Base-by-base conservation (phyloP, 2,113 vertebrate species). In the Rhinogobius similis region DNA sequence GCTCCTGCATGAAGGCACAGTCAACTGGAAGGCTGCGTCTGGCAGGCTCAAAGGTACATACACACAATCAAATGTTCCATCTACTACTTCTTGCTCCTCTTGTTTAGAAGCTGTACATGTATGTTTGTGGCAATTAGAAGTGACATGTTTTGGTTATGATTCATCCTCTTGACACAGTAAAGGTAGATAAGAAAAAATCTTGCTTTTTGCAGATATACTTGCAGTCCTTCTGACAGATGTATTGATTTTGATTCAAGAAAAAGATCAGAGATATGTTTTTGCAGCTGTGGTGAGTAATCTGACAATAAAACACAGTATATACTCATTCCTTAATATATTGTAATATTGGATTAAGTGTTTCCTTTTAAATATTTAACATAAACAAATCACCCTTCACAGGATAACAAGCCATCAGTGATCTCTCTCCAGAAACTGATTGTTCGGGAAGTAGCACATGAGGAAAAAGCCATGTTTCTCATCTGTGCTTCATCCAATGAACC, bases 381-480 rank as follows among this genome's bases (percentile, higher is more conserved):
- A 61, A 36, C 23, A 32, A n/a, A n/a, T 38, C 43, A 11, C 13
- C 46, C 36, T 14, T 10, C 27, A 62, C 90, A 99, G 98, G 98
- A 99, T 79, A 94, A 94, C 14, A 99, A 99, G 86, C 95, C 94
- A 0, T 95, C 98, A 0, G 93, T 98, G 62, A 95, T 99, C 83
- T 97, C 95, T 0, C 86, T 99, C 72, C 97, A 98, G 76, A 98
- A 98, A 83, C 80, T 99, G 77, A 98, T 99, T 3, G 97, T 98
- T 29, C 92, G 98, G 72, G 97, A 99, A 73, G 97, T 98, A 62
- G 98, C 98, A 61, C 98, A 97, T 1, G 96, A 98, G 79, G 97
- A 99, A 84, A 96, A 94, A 65, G 97, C 95, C 50, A 98, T 99
- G 96, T 99, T 99, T 77, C 93, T 99, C 32, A 99, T 99, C 84